Base-by-base conservation (phyloP, 2,888 invertebrate species). In the Sarcophaga variegata region DNA sequence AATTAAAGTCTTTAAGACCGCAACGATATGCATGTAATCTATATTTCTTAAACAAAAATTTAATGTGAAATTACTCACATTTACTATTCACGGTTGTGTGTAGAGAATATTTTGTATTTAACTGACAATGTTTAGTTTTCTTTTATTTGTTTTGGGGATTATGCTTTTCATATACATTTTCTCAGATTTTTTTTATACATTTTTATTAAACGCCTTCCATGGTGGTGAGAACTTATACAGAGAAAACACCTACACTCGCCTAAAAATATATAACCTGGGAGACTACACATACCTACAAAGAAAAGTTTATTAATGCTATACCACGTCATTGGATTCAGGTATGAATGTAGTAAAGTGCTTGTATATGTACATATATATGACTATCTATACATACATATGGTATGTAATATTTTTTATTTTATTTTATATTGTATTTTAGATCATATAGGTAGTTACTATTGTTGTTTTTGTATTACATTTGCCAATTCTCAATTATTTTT, bases 401-500 rank as follows among this genome's bases (percentile, higher is more conserved):
- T 60, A 47, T 71, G 12, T 54, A 4, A n/a, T 62, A 60, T 54
- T 20, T 4, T 47, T 70, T 62, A 70, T 45, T 63, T 63, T 37
- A 49, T 54, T 74, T 70, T 70, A 47, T 70, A 22, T 69, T 75
- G 12, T 69, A 64, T 75, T 59, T 83, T 25, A 63, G 74, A 67
- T 75, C 22, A 62, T 22, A 69, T n/a, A 25, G 72, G 17, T 54
- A 66, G 25, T 69, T 71, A 22, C 22, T 60, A 17, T 45, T 62
- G 22, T 63, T 74, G 60, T 69, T 77, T 59, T 60, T 80, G 64
- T 72, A 72, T 79, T 76, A 75, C 62, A 59, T 82, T 82, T 82
- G 66, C 66, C 76, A 80, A 80, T 86, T 83, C 79, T 67, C 66
- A 86, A 86, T 82, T 82, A 86, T 80, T 86, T 85, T 82, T 76